Conservation (phyloP, 2,888 invertebrate genomes). For the Eupithecia insigniata region DNA sequence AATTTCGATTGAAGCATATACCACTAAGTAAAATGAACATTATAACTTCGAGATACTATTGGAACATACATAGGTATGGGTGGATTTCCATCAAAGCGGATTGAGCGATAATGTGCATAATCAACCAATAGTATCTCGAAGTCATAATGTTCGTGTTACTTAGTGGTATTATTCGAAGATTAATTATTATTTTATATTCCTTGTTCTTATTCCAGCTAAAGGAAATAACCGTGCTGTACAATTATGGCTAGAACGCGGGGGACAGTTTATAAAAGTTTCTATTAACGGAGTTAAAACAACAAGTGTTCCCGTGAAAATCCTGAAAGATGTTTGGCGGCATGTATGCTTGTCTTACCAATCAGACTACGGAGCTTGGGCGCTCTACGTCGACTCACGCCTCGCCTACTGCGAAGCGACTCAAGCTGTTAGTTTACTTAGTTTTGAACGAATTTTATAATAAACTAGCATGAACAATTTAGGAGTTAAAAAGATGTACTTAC, state of each 20-base stretch:
- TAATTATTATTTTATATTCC: neutral
- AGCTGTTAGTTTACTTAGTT: constrained; percentile 58
- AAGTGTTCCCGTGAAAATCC: constrained; percentile 71
- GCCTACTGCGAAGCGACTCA: constrained; percentile 66
- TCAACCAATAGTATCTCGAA: neutral
- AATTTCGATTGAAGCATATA: too few species aligned
- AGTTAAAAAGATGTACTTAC: neutral
- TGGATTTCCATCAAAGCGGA: too few species aligned
- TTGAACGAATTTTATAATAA: neutral
- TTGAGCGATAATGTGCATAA: too few species aligned
- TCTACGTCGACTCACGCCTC: constrained; percentile 85
- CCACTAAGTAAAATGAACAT: too few species aligned
- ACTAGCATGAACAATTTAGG: neutral
- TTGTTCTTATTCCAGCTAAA: constrained; percentile 70
- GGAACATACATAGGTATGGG: too few species aligned
- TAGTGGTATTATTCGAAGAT: too few species aligned
- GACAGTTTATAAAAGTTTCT: constrained; percentile 81
- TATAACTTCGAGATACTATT: too few species aligned
- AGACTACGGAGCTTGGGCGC: constrained; percentile 84
- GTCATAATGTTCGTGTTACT: too few species aligned
- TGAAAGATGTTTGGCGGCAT: constrained; percentile 85
- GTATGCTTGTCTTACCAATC: constrained; percentile 87
- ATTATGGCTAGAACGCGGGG: constrained; percentile 85
- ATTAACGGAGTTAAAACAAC: constrained; percentile 82
- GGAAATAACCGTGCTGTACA: constrained; percentile 79